These are phyloP conservation scores for Xylota segnis DNA, from an alignment of 2,888 invertebrate genomes.

Conservation along the genomic window DNA sequence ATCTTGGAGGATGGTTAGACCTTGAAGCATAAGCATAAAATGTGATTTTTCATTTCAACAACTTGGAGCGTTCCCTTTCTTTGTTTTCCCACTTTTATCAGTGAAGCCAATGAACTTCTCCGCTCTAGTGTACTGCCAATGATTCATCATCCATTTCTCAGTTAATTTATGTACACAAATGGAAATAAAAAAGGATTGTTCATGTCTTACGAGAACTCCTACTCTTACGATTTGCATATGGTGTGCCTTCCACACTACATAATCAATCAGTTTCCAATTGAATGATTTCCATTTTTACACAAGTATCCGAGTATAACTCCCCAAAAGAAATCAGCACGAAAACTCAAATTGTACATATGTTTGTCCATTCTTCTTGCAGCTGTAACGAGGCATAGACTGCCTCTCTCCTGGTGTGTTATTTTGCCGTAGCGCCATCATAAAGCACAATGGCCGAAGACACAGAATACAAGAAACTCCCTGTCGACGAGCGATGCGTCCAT, in stretches of 20 bases:
- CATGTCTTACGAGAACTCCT: not conserved
- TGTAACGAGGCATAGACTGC: constrained; percentile 34
- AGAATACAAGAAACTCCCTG: constrained; percentile 93
- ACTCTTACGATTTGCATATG: constrained; percentile 16
- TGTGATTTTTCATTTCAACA: too few species aligned
- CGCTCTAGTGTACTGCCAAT: constrained; percentile 4
- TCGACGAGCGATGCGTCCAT: constrained; percentile 96
- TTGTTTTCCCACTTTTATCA: too few species aligned
- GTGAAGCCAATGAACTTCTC: not conserved
- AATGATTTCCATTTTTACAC: constrained; percentile 53
- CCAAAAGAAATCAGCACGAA: constrained; percentile 24
- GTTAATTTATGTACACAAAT: constrained; percentile 1
- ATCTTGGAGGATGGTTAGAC: too few species aligned
- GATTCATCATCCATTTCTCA: not conserved
- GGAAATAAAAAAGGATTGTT: not conserved
- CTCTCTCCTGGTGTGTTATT: constrained; percentile 16
- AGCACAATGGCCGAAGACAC: constrained; percentile 92
- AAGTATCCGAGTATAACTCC: not conserved
- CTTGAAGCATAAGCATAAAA: too few species aligned
- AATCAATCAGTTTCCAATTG: constrained; percentile 58
- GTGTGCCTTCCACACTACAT: constrained; percentile 24
- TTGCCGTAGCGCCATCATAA: constrained; percentile 40
- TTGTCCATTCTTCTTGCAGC: constrained; percentile 56
- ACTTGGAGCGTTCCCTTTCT: too few species aligned
- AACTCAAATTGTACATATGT: constrained; percentile 6